Evolutionary conservation across 2,888 invertebrate species (phyloP), one percentile per base, ranked within the genome.

Genomic region (Lamellibrachia satsuma): DNA sequence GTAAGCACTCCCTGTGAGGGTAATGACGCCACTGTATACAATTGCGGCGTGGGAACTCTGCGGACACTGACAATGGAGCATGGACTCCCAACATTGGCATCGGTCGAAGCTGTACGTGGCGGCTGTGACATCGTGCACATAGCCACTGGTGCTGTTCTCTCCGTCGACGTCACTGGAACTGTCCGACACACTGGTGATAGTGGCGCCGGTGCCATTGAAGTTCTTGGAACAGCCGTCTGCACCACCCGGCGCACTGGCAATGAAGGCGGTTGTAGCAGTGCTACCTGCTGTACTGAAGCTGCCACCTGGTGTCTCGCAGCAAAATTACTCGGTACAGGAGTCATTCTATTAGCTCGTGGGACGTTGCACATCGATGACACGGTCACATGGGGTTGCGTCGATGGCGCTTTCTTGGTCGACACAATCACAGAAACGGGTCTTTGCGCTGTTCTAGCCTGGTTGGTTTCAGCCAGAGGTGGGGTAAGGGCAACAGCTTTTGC

Each of bases 391-490:
- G 27, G 57, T 90, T 92, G 39, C 52, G 75, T 75, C 75, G 22
- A 75, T 15, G 22, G 22, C 22, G 75, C 75, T 75, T 92, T 93
- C 92, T 90, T 92, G 92, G 91, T 93, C 51, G 94, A 94, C 90
- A 94, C 94, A 90, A 95, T 94, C 39, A 94, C 95, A 0, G 95
- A 94, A 52, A 94, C 94, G 39, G 93, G 93, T 22, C 93, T 93
- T 52, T 94, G 93, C n/a, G 39, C 52, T 3, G 52, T 27, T n/a
- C 22, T 51, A 7, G 90, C 51, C n/a, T 39, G 39, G 11, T 6
- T 75, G 51, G 60, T 90, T 6, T 60, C 9, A 39, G 22, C 90
- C 52, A 8, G 90, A 7, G 52, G 52, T 11, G 92, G 92, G 90
- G 90, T 22, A 15, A 75, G 75, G 75, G 75, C 75, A 75, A 75